phyloP scores from a whole-genome alignment of 1,140 invertebrate species.

The Trichogramma pretiosum region DNA sequence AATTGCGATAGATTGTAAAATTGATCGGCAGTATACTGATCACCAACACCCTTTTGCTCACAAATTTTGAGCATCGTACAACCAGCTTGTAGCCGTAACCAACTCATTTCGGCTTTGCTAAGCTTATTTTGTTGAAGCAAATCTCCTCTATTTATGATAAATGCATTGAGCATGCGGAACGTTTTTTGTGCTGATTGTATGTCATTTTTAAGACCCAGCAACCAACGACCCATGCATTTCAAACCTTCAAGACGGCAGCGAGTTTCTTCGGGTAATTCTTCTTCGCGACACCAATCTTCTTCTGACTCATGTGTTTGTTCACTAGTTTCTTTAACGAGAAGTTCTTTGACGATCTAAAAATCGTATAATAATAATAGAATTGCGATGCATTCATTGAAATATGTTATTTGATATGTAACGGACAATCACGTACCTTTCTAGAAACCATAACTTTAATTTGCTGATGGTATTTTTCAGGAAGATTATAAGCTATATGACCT shows the following conservation, averaged over 20 bases:
- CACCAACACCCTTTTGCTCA: conserved; percentile 90
- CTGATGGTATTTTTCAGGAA: conserved; percentile 78
- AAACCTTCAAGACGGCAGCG: conserved; percentile 88
- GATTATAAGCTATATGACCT: conserved; percentile 87
- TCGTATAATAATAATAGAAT: conserved; percentile 4
- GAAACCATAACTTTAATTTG: conserved; percentile 92
- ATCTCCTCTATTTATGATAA: conserved; percentile 83
- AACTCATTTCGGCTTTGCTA: conserved; percentile 80
- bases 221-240: conserved; percentile 93
- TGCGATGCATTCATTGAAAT: conserved; percentile 4
- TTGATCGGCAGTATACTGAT: conserved; percentile 88
- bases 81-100: conserved; percentile 81
- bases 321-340: conserved; percentile 75
- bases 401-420: too few species aligned
- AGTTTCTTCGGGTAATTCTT: conserved; percentile 82
- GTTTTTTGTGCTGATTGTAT: conserved; percentile 87
- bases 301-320: conserved; percentile 45
- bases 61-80: conserved; percentile 94
- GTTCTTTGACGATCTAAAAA: conserved; percentile 80
- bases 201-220: conserved; percentile 82
- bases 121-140: conserved; percentile 66
- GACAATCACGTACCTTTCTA: conserved; percentile 57
- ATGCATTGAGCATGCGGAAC: conserved; percentile 82
- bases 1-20: conserved; percentile 88
- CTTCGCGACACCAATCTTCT: conserved; percentile 78